Evolutionary conservation across 2,113 vertebrate species (phyloP).

Genomic region (Rhynchopsitta pachyrhyncha): DNA sequence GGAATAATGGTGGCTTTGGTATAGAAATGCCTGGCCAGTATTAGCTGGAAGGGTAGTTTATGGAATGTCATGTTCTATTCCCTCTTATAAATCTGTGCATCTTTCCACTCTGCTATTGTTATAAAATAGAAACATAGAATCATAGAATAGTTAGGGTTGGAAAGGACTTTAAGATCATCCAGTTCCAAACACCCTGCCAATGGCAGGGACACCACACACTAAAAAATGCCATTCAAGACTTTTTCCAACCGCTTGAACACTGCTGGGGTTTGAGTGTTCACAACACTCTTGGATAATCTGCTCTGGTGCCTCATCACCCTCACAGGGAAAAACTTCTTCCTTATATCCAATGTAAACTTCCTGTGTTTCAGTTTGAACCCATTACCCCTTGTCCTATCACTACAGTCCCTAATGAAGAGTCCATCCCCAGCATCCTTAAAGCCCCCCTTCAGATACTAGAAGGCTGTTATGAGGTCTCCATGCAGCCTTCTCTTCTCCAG

Average conservation of each 20-base stretch:
- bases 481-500: neutral
- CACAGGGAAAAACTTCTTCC: neutral
- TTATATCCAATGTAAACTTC: neutral
- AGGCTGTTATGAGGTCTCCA: neutral
- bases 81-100: neutral
- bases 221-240: neutral
- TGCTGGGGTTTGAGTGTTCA: neutral
- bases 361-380: neutral
- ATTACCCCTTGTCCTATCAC: neutral
- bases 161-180: neutral
- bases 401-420: neutral
- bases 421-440: neutral
- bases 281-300: neutral
- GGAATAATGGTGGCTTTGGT: neutral
- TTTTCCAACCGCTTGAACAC: neutral
- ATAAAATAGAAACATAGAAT: neutral
- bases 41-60: neutral
- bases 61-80: neutral
- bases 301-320: neutral
- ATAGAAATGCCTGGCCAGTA: neutral
- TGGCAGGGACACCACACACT: neutral
- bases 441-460: neutral
- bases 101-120: neutral
- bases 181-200: neutral
- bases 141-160: neutral